Base-by-base conservation (phyloP, 1,140 invertebrate genomes). In the Agraylea sexmaculata region DNA sequence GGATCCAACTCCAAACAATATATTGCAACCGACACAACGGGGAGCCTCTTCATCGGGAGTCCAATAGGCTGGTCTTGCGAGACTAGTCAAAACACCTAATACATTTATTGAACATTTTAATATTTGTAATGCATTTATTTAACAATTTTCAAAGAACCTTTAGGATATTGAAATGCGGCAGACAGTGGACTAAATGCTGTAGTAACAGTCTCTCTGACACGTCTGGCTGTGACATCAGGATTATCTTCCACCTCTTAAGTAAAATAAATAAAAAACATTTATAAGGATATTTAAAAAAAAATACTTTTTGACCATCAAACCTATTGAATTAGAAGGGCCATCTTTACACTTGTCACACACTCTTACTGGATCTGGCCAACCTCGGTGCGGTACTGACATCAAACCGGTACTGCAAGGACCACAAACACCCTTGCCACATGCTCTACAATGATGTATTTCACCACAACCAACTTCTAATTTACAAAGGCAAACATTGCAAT, bases 371-470 rank as follows among this genome's bases (percentile, higher is more conserved):
- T 45, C 21, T 2, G 18, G 30, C 47, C 47, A 49, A 3, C 47
- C 43, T 1, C 40, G 43, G 12, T 49, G 40, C 12, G 43, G 47
- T 5, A 49, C 47, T 1, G 43, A 33, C 2, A 21, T 13, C 17
- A 37, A 27, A 3, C 19, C 22, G 28, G 20, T 22, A 28, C 43
- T 46, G 28, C 47, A 49, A 4, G 36, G 15, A 2, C 33, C 41
- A 33, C 47, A 49, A 11, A 49, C 47, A 3, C 47, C 47, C 29
- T 27, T 33, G 4, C 47, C 47, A 16, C 47, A 49, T 10, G 40
- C 43, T 34, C 47, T 19, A 29, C 47, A 49, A 34, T 49, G 47
- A 39, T 49, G 47, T 18, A 45, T 42, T 28, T 45, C 41, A 11
- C 41, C 41, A 18, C 40, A 37, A 4, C 40, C 37, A 20, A 22